These are phyloP conservation scores for Lemur catta DNA, from an alignment of 2,797 vertebrate species.

Conservation along the genomic window DNA sequence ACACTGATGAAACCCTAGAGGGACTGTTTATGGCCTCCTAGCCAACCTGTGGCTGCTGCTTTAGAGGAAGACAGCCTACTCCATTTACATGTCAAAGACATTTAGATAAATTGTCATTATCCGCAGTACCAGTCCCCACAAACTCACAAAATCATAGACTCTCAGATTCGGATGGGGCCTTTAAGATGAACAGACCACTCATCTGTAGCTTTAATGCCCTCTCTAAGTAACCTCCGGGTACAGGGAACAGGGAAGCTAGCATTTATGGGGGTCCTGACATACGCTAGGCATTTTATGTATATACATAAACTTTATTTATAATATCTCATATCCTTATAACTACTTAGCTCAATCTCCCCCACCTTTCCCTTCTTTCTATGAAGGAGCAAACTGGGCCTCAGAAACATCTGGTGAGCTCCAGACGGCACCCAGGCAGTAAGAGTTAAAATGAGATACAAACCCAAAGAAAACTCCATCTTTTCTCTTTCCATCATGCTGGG, in stretches of 20 bases:
- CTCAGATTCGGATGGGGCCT: neutral
- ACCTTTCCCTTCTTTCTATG: accelerated
- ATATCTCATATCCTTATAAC: neutral
- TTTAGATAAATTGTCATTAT: neutral
- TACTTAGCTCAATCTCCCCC: neutral
- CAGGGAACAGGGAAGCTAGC: neutral
- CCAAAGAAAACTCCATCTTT: neutral
- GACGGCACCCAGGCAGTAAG: neutral
- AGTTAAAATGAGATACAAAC: neutral
- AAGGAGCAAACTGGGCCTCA: neutral
- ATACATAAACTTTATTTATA: neutral
- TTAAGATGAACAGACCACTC: neutral
- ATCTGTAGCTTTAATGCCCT: neutral
- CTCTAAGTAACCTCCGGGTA: neutral
- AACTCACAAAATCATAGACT: neutral
- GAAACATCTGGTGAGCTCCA: neutral
- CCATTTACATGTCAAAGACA: neutral
- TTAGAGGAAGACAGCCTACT: neutral
- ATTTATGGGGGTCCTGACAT: neutral
- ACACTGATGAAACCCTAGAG: neutral
- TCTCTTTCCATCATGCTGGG: neutral
- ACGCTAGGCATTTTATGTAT: neutral
- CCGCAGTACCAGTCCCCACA: neutral
- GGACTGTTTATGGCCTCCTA: neutral
- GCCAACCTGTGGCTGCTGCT: neutral